Base-by-base conservation (phyloP, 2,113 vertebrate genomes). In the Notarius quadriscutis region DNA sequence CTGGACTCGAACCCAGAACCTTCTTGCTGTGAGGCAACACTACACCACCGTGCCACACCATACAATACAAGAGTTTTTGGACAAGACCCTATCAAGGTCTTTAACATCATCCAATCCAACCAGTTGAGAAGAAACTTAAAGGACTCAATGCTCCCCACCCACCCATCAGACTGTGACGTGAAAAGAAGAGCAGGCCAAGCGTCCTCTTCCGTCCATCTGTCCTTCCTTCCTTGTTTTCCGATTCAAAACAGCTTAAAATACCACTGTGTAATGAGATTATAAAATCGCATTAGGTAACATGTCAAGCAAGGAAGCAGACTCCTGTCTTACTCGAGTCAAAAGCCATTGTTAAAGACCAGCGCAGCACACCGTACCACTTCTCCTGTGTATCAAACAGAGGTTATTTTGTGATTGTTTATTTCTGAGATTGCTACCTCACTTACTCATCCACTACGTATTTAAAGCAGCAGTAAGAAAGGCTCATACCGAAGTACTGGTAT, bases 201-300 rank as follows among this genome's bases (percentile, higher is more conserved):
- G 10, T 55, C 10, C 10, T 60, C 67, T 82, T 87, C 15, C 15
- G 48, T 81, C 67, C 50, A 81, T 71, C 67, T 81, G 65, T 71
- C 60, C 30, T 55, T 81, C 55, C 60, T 55, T 50, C 62, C 51
- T 41, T 77, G 7, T 81, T 22, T 77, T 50, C 15, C 14, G 11
- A 72, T 30, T 77, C 34, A 71, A 58, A 87, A 74, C 17, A 10
- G 86, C 67, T 62, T 62, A 82, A 62, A 71, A 57, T 82, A 81
- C 27, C 80, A 30, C 53, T 0, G 57, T 18, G 8, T 77, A 75
- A 48, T 17, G 15, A 60, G 34, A 48, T 11, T 9, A 41, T 86
- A 55, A 55, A 55, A 79, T 9, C 14, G 75, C 1, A 72, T 86
- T 83, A n/a, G 58, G 79, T 78, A 69, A 78, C 71, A n/a, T 83